Base-by-base conservation (phyloP, 2,113 vertebrate genomes). In the Triplophysa dalaica region DNA sequence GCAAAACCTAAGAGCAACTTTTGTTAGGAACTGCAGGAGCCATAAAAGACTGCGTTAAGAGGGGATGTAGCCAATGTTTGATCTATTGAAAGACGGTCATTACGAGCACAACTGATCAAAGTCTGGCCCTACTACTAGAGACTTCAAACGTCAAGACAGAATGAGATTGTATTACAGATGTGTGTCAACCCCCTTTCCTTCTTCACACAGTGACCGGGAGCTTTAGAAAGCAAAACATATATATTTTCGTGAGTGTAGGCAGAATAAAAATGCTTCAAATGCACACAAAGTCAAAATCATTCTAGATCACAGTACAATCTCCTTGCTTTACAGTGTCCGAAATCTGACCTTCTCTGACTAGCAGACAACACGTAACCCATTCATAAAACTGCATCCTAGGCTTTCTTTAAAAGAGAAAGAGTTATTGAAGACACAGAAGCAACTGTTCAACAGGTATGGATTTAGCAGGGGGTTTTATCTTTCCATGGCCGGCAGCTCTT, bases 141-240 rank as follows among this genome's bases (percentile, higher is more conserved):
- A 93, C 91, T 94, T 93, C 93, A 93, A 92, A 95, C 92, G 87
- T 78, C 83, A 88, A 91, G 90, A 85, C 86, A 89, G 86, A 86
- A 89, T 83, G 81, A 87, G 90, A 89, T 88, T 91, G 87, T 85
- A 90, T 91, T 91, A 90, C 87, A 87, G 85, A 89, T 78, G 82
- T 82, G 87, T 81, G 82, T 76, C 73, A 86, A 84, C 77, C 84
- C 80, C 85, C 77, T 76, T 81, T 78, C 83, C 62, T 63, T 60
- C 58, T 54, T 45, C 24, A 43, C 72, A 70, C 81, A 38, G 50
- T 65, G 76, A 65, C 73, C 43, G 26, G 54, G 77, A 62, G 69
- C 76, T 79, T 66, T 66, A 66, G 77, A 80, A 80, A 66, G 72
- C 48, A 74, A 38, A 85, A 70, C 75, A 72, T 64, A 65, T 63